These are phyloP conservation scores for Himalopsyche phryganea DNA, from an alignment of 1,140 invertebrate species.

Conservation along the genomic window DNA sequence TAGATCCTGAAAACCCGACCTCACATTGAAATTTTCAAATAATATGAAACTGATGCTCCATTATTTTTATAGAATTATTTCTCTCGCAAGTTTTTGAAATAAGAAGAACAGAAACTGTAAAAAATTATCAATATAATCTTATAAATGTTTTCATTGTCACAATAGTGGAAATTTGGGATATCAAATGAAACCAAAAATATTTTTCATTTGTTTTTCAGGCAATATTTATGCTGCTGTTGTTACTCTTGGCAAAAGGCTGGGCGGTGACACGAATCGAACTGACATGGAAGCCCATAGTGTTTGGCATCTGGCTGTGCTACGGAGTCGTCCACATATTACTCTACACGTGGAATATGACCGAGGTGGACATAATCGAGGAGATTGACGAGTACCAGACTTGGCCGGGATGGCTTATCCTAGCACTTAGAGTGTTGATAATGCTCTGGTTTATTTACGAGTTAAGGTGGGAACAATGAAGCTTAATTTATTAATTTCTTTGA, in stretches of 20 bases:
- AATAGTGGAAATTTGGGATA: too few species aligned
- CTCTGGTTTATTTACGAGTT: slow-evolving; percentile 92
- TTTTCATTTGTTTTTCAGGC: slow-evolving; percentile 78
- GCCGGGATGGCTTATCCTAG: slow-evolving; percentile 90
- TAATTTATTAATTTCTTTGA: too few species aligned
- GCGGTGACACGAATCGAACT: slow-evolving; percentile 88
- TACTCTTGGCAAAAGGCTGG: slow-evolving; percentile 95
- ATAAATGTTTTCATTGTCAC: too few species aligned
- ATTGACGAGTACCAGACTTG: slow-evolving; percentile 96
- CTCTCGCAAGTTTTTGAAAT: too few species aligned
- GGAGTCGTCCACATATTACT: slow-evolving; percentile 86
- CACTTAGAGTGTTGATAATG: slow-evolving; percentile 86
- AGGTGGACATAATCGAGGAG: slow-evolving; percentile 93
- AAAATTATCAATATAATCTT: too few species aligned
- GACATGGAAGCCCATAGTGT: slow-evolving; percentile 79
- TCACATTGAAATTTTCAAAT: too few species aligned
- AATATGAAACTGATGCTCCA: too few species aligned
- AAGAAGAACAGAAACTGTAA: too few species aligned
- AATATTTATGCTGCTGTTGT: slow-evolving; percentile 89
- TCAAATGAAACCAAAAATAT: too few species aligned
- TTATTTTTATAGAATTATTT: too few species aligned
- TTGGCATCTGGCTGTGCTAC: slow-evolving; percentile 89
- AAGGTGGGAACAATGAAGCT: slow-evolving; percentile 43
- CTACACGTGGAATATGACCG: slow-evolving; percentile 94
- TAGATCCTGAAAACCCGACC: too few species aligned